Base-by-base conservation (phyloP, 2,888 invertebrate genomes). In the Andrena dorsata region DNA sequence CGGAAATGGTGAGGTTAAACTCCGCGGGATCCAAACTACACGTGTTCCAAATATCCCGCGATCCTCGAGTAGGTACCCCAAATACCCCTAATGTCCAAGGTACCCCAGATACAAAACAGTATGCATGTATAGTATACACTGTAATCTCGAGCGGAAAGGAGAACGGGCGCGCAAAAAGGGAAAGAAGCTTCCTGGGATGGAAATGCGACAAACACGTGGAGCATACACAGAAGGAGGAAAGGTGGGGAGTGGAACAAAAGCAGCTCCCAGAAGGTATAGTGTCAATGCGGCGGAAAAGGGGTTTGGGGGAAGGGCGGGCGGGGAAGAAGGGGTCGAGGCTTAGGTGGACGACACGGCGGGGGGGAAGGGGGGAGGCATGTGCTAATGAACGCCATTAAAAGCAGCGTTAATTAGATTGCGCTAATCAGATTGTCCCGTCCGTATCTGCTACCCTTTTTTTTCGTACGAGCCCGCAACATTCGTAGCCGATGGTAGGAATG, bases 351-450 rank as follows among this genome's bases (percentile, higher is more conserved):
- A 75, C 74, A 82, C 61, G 16, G 49, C 13, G 23, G 30, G 8
- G 82, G 10, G 13, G 10, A 74, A 69, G 61, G 72, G 79, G 81
- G 88, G 91, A 88, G 91, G 89, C 92, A 90, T 93, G 93, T 93
- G 93, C 93, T 93, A 93, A 93, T 93, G 93, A 93, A 93, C 91
- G 93, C 93, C 93, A 93, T 93, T 93, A 93, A 93, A 93, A 93
- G 93, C 93, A 93, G 93, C 93, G 93, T 93, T 93, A 93, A 93
- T 93, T 93, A 93, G 93, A 93, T 93, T 91, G 93, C 91, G 90
- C 93, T 93, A 93, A 93, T 93, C 93, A 93, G 93, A 93, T 93
- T 93, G 92, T 92, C 91, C 90, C 91, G 88, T 90, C 87, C 91
- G 91, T 93, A 92, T 93, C 92, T 92, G 88, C 86, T 81, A 76